Evolutionary conservation across 2,797 vertebrate genomes (phyloP), one percentile per base, ranked within the genome.

Genomic region (Lutjanus argentimaculatus): DNA sequence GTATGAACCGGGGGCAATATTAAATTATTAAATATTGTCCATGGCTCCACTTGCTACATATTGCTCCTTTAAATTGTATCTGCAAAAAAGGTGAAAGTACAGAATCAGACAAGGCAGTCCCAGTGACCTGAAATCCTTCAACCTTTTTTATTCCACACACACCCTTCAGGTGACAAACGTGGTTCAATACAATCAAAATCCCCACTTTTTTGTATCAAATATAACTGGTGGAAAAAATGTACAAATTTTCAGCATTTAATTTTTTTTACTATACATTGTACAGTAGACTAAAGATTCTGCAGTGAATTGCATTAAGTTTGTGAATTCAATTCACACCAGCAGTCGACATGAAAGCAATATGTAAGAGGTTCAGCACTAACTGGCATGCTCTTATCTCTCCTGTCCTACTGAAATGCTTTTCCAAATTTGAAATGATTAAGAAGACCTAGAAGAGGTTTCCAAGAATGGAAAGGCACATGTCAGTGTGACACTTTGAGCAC

Each of bases 101-200:
- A 75, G 15, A 53, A 46, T 51, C 6, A 19, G 7, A 49, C 65
- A 22, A 53, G 21, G 75, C 22, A 51, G 22, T 66, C 1, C 16
- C 30, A 40, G 9, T 72, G 40, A 56, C 52, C 58, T 77, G 52
- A 82, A 83, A 81, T 67, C 85, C 43, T 83, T 87, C 48, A 67
- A 83, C 75, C 40, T 82, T 67, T 94, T 94, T 94, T 94, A 94
- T 94, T 93, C 58, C 56, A 57, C 45, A 64, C 70, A 72, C 64
- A 72, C 53, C 62, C 53, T 74, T 65, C 76, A 79, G 45, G 66
- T 79, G 56, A 76, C 61, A 88, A 70, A 88, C 57, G 72, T 30
- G n/a, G 66, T 70, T 79, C 70, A 67, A 21, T 59, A 80, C 69
- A 88, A 80, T 58, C 53, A 83, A 79, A 89, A 67, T 68, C 71